Conservation (phyloP, 1,140 invertebrate genomes). For the Cataglyphis hispanica region DNA sequence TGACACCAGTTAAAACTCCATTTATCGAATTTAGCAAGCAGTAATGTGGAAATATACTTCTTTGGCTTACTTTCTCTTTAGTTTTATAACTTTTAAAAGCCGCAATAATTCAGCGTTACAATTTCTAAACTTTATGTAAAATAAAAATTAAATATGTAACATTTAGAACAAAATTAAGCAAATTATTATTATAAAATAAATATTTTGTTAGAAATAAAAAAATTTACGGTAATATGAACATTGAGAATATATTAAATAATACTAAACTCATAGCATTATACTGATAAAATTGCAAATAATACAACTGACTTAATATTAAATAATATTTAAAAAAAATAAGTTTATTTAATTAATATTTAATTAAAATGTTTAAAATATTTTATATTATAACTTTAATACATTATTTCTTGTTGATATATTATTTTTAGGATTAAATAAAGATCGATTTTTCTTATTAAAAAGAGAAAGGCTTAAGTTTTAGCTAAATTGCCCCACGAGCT, state of each 20-base stretch:
- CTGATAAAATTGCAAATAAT: background rate
- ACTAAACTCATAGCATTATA: background rate
- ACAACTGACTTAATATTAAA: background rate
- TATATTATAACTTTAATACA: no score
- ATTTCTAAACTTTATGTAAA: slow-evolving; percentile 12
- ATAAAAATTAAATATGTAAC: background rate
- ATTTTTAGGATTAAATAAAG: slow-evolving; percentile 17
- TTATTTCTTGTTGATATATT: background rate
- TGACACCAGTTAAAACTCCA: slow-evolving; percentile 6
- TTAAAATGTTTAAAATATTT: slow-evolving; percentile 1
- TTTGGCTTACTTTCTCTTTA: background rate
- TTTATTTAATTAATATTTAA: slow-evolving; percentile 10
- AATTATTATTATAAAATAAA: background rate
- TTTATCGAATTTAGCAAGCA: background rate
- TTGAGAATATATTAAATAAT: background rate
- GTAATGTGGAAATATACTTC: background rate
- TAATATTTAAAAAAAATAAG: background rate
- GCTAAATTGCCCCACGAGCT: background rate
- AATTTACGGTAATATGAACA: background rate
- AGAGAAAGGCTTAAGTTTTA: slow-evolving; percentile 11
- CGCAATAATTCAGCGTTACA: background rate
- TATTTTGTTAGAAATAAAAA: background rate
- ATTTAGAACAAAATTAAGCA: background rate
- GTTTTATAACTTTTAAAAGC: background rate
- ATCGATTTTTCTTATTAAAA: background rate